Evolutionary conservation across 2,888 invertebrate species (phyloP).

Genomic region (Coelinius sp.): DNA sequence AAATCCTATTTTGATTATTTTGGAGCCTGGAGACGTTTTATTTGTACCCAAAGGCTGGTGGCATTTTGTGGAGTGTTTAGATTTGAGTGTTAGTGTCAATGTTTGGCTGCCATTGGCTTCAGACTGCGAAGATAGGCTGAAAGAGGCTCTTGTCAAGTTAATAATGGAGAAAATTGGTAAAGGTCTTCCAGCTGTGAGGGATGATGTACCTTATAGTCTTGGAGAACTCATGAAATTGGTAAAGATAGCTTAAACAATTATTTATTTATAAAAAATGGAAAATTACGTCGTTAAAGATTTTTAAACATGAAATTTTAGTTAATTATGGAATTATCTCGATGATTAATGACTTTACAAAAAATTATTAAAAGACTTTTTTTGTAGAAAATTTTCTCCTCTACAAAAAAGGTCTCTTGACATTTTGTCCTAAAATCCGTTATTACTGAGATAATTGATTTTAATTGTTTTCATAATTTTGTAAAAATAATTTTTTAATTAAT

Average conservation of each 20-base stretch:
- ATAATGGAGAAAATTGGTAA: slow-evolving; percentile 58
- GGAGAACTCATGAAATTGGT: slow-evolving; percentile 57
- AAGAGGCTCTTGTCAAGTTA: slow-evolving; percentile 65
- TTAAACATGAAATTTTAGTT: neutral
- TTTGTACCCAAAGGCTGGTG: slow-evolving; percentile 95
- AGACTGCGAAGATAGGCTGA: slow-evolving; percentile 61
- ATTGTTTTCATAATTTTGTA: neutral
- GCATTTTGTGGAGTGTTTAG: slow-evolving; percentile 89
- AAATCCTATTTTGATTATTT: slow-evolving; percentile 75
- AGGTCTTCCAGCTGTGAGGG: slow-evolving; percentile 42
- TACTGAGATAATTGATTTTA: too few species aligned
- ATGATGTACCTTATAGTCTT: slow-evolving; percentile 45
- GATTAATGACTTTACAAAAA: too few species aligned
- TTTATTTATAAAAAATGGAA: neutral
- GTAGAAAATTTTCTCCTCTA: neutral
- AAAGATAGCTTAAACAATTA: too few species aligned
- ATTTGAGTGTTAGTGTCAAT: slow-evolving; percentile 78
- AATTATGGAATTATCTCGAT: too few species aligned
- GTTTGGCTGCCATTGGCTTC: slow-evolving; percentile 82
- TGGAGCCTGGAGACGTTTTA: slow-evolving; percentile 89
- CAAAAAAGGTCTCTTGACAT: neutral
- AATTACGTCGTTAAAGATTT: neutral
- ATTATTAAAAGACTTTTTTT: neutral
- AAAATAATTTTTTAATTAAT: slow-evolving; percentile 25
- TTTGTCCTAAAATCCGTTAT: too few species aligned